phyloP scores from a whole-genome alignment of 2,113 vertebrate species.

The Hypanus sabinus region DNA sequence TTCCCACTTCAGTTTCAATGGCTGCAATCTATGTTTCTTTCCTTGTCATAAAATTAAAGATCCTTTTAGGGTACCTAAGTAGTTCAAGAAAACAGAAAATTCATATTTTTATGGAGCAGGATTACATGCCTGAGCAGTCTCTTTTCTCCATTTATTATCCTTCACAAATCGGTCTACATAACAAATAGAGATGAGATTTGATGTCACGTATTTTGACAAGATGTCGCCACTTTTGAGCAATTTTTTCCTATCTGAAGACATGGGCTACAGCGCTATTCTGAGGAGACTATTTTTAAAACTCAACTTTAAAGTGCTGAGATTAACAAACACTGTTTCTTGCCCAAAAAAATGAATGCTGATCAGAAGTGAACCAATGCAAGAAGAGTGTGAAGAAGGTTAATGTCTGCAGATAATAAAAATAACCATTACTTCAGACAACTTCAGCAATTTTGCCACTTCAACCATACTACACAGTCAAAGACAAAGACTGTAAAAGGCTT shows the following conservation, averaged over 20 bases:
- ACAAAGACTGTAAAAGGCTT: not conserved
- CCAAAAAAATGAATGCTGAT: not conserved
- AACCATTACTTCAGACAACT: not conserved
- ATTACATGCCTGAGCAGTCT: not conserved
- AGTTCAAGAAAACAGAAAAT: not conserved
- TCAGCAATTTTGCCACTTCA: not conserved
- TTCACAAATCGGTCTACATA: not conserved
- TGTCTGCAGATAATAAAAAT: not conserved
- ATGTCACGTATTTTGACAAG: not conserved
- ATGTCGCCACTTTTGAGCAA: not conserved
- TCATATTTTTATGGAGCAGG: not conserved
- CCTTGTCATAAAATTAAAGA: too few relatives aligned
- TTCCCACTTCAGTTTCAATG: too few relatives aligned
- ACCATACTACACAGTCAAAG: not conserved
- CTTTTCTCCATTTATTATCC: not conserved
- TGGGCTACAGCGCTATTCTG: not conserved
- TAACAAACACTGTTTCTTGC: not conserved
- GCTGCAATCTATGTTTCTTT: too few relatives aligned
- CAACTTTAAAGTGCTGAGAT: not conserved
- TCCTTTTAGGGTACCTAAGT: too few relatives aligned
- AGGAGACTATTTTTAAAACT: not conserved
- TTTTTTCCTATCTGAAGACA: not conserved
- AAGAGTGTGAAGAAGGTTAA: not conserved
- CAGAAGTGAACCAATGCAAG: not conserved
- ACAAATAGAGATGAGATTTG: not conserved